Percentiles rank a stretch among this genome's conserved stretches.
These are phyloP conservation scores for Oryzias curvinotus DNA, from an alignment of 2,113 vertebrate species.

Conservation along the genomic window DNA sequence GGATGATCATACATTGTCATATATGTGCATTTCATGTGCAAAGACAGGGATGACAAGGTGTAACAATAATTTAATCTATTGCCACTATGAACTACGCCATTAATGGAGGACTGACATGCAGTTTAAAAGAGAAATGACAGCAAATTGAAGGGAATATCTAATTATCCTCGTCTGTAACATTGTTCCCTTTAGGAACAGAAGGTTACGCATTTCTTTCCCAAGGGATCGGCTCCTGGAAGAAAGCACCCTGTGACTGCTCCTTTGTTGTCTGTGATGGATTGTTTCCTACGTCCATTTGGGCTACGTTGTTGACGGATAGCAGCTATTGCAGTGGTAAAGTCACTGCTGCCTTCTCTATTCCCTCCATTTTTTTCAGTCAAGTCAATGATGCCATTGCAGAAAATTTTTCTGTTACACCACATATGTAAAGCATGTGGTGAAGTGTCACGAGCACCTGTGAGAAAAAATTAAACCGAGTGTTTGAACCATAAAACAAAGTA, in stretches of 20 bases:
- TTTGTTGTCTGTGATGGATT: slow-evolving; percentile 66
- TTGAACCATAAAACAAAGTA: slow-evolving; percentile 4
- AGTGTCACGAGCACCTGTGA: slow-evolving; percentile 16
- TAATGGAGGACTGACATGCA: slow-evolving; percentile 25
- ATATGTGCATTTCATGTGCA: slow-evolving; percentile 16
- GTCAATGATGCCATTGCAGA: slow-evolving; percentile 57
- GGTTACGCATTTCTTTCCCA: slow-evolving; percentile 32
- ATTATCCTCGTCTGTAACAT: slow-evolving; percentile 36
- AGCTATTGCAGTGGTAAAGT: slow-evolving; percentile 70
- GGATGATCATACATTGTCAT: slow-evolving; percentile 35
- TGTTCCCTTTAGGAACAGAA: slow-evolving; percentile 27
- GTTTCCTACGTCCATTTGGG: slow-evolving; percentile 65
- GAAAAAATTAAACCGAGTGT: slow-evolving; percentile 22
- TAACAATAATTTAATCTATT: slow-evolving; percentile 51
- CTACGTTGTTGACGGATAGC: slow-evolving; percentile 55
- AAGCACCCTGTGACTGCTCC: slow-evolving; percentile 13
- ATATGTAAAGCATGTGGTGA: slow-evolving; percentile 52
- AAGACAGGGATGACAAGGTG: slow-evolving; percentile 39
- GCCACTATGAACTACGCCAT: slow-evolving; percentile 20
- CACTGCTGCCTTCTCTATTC: slow-evolving; percentile 39
- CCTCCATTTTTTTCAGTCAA: slow-evolving; percentile 66
- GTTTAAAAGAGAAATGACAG: slow-evolving; percentile 18
- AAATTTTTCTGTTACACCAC: slow-evolving; percentile 56
- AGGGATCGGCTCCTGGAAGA: slow-evolving; percentile 28
- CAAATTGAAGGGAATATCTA: slow-evolving; percentile 11